phyloP scores from a whole-genome alignment of 2,797 vertebrate species.

The Sebastes nivosus region DNA sequence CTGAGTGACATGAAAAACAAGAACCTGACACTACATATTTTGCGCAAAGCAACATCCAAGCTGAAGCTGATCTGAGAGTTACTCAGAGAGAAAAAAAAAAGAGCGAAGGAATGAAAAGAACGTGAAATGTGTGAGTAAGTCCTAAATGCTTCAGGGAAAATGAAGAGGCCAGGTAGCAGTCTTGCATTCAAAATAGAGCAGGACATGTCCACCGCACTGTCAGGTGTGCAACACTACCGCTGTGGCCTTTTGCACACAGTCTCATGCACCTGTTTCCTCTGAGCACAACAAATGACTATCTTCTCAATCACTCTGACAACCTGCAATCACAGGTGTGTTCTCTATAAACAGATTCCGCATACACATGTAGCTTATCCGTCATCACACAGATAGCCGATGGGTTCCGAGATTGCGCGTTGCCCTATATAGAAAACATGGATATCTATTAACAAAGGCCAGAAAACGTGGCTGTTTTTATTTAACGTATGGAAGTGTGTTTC shows the following conservation, averaged over 20 bases:
- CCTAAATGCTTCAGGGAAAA: not conserved
- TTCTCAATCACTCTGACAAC: not conserved
- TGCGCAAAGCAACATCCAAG: constrained; percentile 1
- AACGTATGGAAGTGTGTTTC: not conserved
- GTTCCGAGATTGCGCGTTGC: too few species aligned
- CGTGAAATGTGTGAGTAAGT: constrained; percentile 7
- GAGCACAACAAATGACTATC: not conserved
- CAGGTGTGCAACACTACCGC: not conserved
- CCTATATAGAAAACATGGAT: not conserved
- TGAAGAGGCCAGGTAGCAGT: not conserved
- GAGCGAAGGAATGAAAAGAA: constrained; percentile 45
- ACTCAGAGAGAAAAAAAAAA: not conserved
- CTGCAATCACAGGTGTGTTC: not conserved
- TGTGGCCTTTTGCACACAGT: not conserved
- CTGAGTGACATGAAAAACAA: not conserved
- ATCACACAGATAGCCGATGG: not conserved
- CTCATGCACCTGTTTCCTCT: not conserved
- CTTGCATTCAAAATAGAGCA: constrained; percentile 13
- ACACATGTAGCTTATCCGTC: too few species aligned
- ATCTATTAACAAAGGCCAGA: not conserved
- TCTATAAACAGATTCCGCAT: too few species aligned
- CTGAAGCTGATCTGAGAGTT: constrained; percentile 12
- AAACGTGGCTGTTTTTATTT: not conserved
- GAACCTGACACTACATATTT: constrained; percentile 47
- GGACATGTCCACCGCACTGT: not conserved